Percentiles rank a stretch among this genome's conserved stretches.
These are phyloP conservation scores for Cantharis rufa DNA, from an alignment of 2,888 invertebrate genomes.

Conservation along the genomic window DNA sequence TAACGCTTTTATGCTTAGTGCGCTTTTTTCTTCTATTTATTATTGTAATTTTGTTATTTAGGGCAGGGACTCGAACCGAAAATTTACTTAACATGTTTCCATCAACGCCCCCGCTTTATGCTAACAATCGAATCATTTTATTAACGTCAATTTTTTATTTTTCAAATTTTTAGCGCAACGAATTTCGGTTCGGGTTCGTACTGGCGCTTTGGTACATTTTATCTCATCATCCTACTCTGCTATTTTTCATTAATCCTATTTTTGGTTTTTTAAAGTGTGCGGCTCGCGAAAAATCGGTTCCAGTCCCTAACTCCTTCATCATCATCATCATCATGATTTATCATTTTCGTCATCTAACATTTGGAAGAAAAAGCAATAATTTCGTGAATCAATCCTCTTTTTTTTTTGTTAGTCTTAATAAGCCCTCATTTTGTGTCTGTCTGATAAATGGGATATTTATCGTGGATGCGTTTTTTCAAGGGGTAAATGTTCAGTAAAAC, in stretches of 20 bases:
- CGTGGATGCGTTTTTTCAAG: background rate
- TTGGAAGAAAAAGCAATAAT: background rate
- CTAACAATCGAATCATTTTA: slow-evolving; percentile 6
- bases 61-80: slow-evolving; percentile 57
- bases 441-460: background rate
- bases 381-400: background rate
- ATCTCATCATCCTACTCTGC: slow-evolving; percentile 10
- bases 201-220: slow-evolving; percentile 50
- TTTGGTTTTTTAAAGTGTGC: background rate
- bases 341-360: background rate
- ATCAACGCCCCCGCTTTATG: slow-evolving; percentile 15
- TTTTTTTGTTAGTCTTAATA: background rate
- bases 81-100: slow-evolving; percentile 31
- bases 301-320: slow-evolving; percentile 45
- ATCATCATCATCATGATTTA: background rate
- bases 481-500: too few relatives aligned
- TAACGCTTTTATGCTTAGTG: slow-evolving; percentile 54
- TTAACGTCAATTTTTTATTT: background rate
- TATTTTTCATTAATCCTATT: slow-evolving; percentile 26
- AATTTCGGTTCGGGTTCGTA: slow-evolving; percentile 56
- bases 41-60: slow-evolving; percentile 37
- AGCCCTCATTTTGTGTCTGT: background rate
- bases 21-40: slow-evolving; percentile 49
- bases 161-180: slow-evolving; percentile 15
- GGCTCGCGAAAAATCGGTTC: slow-evolving; percentile 45